A percentile compares a stretch with the other conserved stretches of the same genome.
Evolutionary conservation across 2,113 vertebrate species (phyloP).

Genomic region (Polypterus bichir): DNA sequence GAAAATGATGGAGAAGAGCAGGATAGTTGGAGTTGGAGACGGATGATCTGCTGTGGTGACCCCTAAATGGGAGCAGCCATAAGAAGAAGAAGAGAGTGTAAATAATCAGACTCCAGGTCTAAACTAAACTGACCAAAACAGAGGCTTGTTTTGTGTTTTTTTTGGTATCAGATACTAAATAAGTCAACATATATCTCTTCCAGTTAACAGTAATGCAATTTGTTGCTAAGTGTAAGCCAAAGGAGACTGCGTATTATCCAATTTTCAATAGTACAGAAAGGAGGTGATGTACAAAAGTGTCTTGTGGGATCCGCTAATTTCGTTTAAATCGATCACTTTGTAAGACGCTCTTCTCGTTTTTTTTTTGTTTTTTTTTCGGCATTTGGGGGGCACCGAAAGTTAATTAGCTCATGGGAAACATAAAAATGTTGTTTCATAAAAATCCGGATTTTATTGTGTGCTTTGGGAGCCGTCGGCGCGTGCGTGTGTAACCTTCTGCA

Average conservation of each 20-base stretch:
- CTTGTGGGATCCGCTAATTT: slow-evolving; percentile 77
- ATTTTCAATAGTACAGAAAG: slow-evolving; percentile 71
- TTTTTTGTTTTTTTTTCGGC: slow-evolving; percentile 46
- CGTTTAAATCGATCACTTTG: slow-evolving; percentile 79
- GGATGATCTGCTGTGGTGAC: too few relatives aligned
- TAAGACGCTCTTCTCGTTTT: slow-evolving; percentile 52
- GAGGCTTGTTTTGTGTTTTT: too few relatives aligned
- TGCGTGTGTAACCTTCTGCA: slow-evolving; percentile 25
- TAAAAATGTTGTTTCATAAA: slow-evolving; percentile 33
- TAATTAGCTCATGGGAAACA: slow-evolving; percentile 48
- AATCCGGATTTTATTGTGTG: slow-evolving; percentile 17
- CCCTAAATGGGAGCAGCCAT: too few relatives aligned
- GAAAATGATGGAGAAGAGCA: too few relatives aligned
- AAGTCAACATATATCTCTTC: slow-evolving; percentile 52
- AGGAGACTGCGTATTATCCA: slow-evolving; percentile 68
- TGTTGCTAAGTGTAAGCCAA: slow-evolving; percentile 47
- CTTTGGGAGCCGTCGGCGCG: slow-evolving; percentile 28
- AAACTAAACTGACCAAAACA: too few relatives aligned
- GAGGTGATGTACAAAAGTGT: slow-evolving; percentile 80
- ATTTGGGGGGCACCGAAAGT: slow-evolving; percentile 54
- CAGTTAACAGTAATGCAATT: slow-evolving; percentile 71
- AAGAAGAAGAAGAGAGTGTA: too few relatives aligned
- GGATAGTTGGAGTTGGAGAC: too few relatives aligned
- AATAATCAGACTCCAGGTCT: too few relatives aligned
- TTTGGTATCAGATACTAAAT: slow-evolving; percentile 24